These are phyloP conservation scores for Podarcis muralis DNA, from an alignment of 2,113 vertebrate species.

Conservation along the genomic window DNA sequence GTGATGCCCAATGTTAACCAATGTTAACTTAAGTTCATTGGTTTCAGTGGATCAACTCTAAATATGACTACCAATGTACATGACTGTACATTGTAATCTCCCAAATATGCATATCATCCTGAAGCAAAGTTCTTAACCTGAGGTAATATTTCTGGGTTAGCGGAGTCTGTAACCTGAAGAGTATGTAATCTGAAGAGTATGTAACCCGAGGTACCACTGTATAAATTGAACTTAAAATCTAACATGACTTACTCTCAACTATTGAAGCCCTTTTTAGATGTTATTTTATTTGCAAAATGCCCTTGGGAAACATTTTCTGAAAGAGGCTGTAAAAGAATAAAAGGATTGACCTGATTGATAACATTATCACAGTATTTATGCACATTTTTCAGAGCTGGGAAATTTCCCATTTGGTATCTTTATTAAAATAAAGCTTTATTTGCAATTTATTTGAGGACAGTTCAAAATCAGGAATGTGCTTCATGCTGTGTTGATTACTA, in stretches of 20 bases:
- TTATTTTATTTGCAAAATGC: constrained; percentile 42
- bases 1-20: too few relatives aligned
- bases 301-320: constrained; percentile 3
- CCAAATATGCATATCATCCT: too few relatives aligned
- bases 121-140: too few relatives aligned
- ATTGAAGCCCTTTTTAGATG: constrained; percentile 30
- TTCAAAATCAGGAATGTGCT: constrained; percentile 24
- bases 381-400: constrained; percentile 3
- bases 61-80: background rate
- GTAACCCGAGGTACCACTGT: too few relatives aligned
- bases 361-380: constrained; percentile 39
- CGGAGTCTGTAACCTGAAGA: too few relatives aligned
- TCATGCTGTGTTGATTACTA: background rate
- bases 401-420: constrained; percentile 28
- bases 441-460: constrained; percentile 30
- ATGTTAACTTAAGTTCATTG: too few relatives aligned
- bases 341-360: constrained; percentile 1
- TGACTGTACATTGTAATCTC: background rate
- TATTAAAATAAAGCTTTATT: constrained; percentile 14
- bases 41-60: too few relatives aligned
- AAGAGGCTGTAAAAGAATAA: constrained; percentile 26
- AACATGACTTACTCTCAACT: constrained; percentile 17
- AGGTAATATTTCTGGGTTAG: too few relatives aligned
- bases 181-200: too few relatives aligned
- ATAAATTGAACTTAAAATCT: constrained; percentile 9